Evolutionary conservation across 2,888 invertebrate species (phyloP).

Genomic region (Allophyes oxyacanthae): DNA sequence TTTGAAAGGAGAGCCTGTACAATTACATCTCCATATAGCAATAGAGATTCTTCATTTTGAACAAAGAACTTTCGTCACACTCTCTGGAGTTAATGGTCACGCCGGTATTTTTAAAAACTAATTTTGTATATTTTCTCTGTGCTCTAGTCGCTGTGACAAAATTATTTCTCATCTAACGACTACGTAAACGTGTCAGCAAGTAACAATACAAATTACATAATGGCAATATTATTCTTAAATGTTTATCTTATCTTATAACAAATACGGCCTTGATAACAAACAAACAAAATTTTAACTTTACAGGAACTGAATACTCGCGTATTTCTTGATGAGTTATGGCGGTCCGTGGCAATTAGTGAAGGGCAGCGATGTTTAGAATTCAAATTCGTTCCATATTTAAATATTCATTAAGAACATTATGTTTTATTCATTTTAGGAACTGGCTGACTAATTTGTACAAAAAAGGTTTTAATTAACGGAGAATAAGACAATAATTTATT

Average conservation of each 20-base stretch:
- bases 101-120: slow-evolving; percentile 37
- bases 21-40: slow-evolving; percentile 37
- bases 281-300: slow-evolving; percentile 21
- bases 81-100: slow-evolving; percentile 53
- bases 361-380: slow-evolving; percentile 36
- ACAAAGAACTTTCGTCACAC: slow-evolving; percentile 63
- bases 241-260: slow-evolving; percentile 39
- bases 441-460: slow-evolving; percentile 23
- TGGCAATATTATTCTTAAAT: slow-evolving; percentile 49
- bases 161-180: slow-evolving; percentile 60
- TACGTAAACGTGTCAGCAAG: slow-evolving; percentile 56
- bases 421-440: slow-evolving; percentile 23
- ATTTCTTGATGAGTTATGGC: slow-evolving; percentile 28
- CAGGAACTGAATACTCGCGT: slow-evolving; percentile 35
- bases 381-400: slow-evolving; percentile 24
- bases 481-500: slow-evolving; percentile 14
- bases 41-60: slow-evolving; percentile 44
- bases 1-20: slow-evolving; percentile 22
- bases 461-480: slow-evolving; percentile 25
- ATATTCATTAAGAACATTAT: slow-evolving; percentile 8
- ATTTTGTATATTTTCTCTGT: slow-evolving; percentile 54
- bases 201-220: slow-evolving; percentile 58
- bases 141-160: slow-evolving; percentile 56
- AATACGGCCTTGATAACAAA: slow-evolving; percentile 32
- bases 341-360: slow-evolving; percentile 32